These are phyloP conservation scores for Xestia rhomboidea DNA, from an alignment of 2,888 invertebrate genomes.

Conservation along the genomic window DNA sequence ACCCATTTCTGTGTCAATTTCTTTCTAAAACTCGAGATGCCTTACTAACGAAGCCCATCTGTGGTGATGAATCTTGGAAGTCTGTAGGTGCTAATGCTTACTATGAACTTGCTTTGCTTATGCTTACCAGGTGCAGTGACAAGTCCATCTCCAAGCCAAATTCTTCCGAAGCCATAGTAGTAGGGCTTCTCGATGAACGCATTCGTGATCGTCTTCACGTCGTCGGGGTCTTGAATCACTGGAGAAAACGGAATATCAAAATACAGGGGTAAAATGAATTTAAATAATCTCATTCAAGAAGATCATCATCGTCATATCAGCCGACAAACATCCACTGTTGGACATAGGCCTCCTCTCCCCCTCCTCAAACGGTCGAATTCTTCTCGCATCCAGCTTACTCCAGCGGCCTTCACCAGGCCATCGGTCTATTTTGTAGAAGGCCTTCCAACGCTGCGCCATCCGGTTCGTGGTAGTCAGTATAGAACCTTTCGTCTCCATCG, in stretches of 20 bases:
- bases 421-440: not conserved
- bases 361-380: not conserved
- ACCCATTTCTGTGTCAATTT: not conserved
- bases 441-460: not conserved
- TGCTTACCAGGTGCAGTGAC: constrained; percentile 79
- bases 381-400: not conserved
- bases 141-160: constrained; percentile 82
- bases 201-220: constrained; percentile 76
- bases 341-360: not conserved
- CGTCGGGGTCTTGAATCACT: constrained; percentile 79
- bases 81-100: constrained; percentile 48
- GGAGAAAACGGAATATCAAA: constrained; percentile 29
- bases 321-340: not conserved
- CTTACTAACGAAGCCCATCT: not conserved
- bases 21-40: not conserved
- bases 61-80: not conserved
- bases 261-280: not conserved
- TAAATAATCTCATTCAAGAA: not conserved
- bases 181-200: constrained; percentile 79
- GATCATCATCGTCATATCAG: not conserved
- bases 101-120: constrained; percentile 68
- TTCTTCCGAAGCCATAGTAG: constrained; percentile 76
- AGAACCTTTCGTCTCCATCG: not conserved
- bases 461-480: not conserved
- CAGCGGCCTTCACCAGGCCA: not conserved